A percentile compares a stretch with the other conserved stretches of the same genome.
phyloP scores from a whole-genome alignment of 2,113 vertebrate genomes.

The Tragelaphus strepsiceros region DNA sequence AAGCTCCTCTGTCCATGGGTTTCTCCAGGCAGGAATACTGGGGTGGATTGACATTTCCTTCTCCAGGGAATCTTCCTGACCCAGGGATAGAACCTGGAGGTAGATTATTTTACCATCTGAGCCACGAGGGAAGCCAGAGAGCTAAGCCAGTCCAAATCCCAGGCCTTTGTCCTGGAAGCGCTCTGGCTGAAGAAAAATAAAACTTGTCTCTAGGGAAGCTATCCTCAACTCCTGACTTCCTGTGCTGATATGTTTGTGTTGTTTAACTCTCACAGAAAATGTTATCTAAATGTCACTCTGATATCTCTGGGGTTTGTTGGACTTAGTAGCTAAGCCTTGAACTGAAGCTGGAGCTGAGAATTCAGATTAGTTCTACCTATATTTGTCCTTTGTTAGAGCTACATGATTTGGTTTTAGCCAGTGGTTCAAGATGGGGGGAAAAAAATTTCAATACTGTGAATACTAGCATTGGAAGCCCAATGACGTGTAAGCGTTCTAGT shows the following conservation, averaged over 20 bases:
- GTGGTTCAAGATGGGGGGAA: background rate
- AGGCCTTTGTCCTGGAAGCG: background rate
- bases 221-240: background rate
- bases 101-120: background rate
- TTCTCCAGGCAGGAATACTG: background rate
- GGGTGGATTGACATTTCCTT: background rate
- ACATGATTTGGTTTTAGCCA: conserved; percentile 29
- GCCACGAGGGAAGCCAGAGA: background rate
- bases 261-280: conserved; percentile 59
- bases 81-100: background rate
- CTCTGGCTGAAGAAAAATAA: conserved; percentile 26
- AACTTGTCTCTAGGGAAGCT: conserved; percentile 29
- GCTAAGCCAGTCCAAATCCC: background rate
- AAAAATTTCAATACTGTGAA: background rate
- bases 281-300: conserved; percentile 68
- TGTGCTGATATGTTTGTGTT: conserved; percentile 46
- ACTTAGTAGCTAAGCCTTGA: conserved; percentile 53
- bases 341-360: conserved; percentile 8
- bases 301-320: conserved; percentile 33
- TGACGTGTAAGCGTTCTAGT: background rate
- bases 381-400: background rate
- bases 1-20: background rate
- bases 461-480: background rate
- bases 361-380: background rate
- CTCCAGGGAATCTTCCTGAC: background rate